Conservation (phyloP, 2,797 vertebrate species). For the Dendrocincla tyrannina region DNA sequence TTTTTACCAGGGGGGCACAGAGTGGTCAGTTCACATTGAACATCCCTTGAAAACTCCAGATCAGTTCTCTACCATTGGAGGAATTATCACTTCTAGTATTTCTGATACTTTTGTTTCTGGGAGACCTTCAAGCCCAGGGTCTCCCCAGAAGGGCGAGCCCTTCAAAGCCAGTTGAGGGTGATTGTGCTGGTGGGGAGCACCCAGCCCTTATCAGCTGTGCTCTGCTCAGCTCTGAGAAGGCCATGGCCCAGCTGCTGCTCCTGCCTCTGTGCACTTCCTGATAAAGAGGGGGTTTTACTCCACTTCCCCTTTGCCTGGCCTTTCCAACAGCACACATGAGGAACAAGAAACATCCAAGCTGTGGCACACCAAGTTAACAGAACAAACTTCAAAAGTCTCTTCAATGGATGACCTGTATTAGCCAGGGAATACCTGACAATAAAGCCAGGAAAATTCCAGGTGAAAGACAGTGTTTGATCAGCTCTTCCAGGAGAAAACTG, state of each 20-base stretch:
- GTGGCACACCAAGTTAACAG: background rate
- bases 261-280: constrained; percentile 4
- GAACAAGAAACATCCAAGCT: background rate
- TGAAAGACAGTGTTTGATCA: background rate
- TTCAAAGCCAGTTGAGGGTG: background rate
- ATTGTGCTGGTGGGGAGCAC: background rate
- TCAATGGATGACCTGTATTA: background rate
- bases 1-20: background rate
- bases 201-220: constrained; percentile 41
- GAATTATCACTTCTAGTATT: background rate
- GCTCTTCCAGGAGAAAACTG: background rate
- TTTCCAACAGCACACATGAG: background rate
- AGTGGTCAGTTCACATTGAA: background rate
- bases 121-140: background rate
- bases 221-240: background rate
- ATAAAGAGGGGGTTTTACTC: constrained; percentile 41
- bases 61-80: background rate
- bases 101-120: background rate
- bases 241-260: background rate
- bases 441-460: background rate
- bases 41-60: background rate
- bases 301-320: background rate
- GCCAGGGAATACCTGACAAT: background rate
- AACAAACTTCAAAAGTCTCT: background rate
- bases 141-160: background rate